Conservation (phyloP, 2,113 vertebrate species). For the Polypterus bichir region DNA sequence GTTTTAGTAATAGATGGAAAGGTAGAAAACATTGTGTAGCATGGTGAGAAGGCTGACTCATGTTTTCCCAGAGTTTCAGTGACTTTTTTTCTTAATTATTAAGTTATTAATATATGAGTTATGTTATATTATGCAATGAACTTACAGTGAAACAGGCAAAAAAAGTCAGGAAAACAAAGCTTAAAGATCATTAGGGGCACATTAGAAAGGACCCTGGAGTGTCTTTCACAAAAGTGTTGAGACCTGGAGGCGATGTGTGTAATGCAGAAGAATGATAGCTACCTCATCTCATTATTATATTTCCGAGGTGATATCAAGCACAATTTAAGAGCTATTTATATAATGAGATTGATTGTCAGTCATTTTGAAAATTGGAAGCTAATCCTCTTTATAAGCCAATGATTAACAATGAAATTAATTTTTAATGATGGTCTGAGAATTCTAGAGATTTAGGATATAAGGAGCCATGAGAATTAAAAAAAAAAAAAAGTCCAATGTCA, state of each 20-base stretch:
- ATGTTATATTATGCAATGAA: too few species aligned
- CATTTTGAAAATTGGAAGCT: constrained; percentile 53
- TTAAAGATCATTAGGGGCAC: background rate
- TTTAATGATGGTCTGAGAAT: constrained; percentile 53
- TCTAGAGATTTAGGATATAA: constrained; percentile 32
- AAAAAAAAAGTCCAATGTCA: constrained; percentile 25
- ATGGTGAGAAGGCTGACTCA: too few species aligned
- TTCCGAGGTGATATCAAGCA: constrained; percentile 31
- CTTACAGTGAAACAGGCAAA: too few species aligned
- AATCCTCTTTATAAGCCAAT: constrained; percentile 52
- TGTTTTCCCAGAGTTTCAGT: too few species aligned
- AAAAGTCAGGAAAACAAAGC: background rate
- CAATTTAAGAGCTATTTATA: constrained; percentile 43
- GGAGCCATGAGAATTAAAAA: constrained; percentile 13
- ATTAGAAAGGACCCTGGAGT: background rate
- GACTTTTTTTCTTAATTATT: too few species aligned
- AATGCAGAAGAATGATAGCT: background rate
- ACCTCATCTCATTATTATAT: background rate
- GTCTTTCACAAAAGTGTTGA: background rate
- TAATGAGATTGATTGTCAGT: constrained; percentile 40
- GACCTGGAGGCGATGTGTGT: background rate
- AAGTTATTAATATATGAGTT: too few species aligned
- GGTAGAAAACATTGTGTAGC: too few species aligned
- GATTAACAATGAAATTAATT: constrained; percentile 57
- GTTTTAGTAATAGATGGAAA: too few species aligned